Evolutionary conservation across 2,888 invertebrate genomes (phyloP).

Genomic region (Leptinotarsa rubiginosa): DNA sequence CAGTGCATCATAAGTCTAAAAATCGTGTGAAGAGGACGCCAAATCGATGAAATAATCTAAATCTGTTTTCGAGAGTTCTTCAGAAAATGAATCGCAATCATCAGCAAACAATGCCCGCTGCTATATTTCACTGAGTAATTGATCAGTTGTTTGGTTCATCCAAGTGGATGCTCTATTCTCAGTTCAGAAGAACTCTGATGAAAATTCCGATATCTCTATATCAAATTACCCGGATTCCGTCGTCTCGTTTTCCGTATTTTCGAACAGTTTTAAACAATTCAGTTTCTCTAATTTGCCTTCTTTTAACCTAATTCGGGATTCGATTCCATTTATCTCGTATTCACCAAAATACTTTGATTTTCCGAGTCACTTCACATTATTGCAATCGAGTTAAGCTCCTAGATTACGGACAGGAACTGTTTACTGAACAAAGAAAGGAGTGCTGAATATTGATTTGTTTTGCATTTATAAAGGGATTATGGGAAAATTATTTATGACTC

Average conservation of each 20-base stretch:
- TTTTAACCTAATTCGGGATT: conserved; percentile 3
- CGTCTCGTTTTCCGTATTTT: not conserved
- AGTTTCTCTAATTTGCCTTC: conserved; percentile 7
- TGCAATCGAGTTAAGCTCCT: no score
- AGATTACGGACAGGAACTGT: not conserved
- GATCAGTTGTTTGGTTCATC: conserved; percentile 10
- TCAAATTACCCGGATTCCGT: conserved; percentile 3
- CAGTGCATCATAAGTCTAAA: no score
- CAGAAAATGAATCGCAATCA: not conserved
- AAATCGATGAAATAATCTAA: no score
- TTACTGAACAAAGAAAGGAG: not conserved
- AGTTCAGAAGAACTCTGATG: not conserved
- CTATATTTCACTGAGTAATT: not conserved
- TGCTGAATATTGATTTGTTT: not conserved
- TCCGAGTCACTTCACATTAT: conserved; percentile 9
- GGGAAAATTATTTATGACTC: not conserved
- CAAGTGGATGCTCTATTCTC: not conserved
- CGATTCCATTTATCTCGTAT: not conserved
- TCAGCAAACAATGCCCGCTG: not conserved
- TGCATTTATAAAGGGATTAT: not conserved
- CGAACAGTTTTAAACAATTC: not conserved
- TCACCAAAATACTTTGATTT: conserved; percentile 8
- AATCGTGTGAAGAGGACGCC: no score
- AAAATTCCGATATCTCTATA: conserved; percentile 11
- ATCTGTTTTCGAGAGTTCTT: not conserved